Conservation (phyloP, 2,113 vertebrate species). For the Calyptomena viridis region DNA sequence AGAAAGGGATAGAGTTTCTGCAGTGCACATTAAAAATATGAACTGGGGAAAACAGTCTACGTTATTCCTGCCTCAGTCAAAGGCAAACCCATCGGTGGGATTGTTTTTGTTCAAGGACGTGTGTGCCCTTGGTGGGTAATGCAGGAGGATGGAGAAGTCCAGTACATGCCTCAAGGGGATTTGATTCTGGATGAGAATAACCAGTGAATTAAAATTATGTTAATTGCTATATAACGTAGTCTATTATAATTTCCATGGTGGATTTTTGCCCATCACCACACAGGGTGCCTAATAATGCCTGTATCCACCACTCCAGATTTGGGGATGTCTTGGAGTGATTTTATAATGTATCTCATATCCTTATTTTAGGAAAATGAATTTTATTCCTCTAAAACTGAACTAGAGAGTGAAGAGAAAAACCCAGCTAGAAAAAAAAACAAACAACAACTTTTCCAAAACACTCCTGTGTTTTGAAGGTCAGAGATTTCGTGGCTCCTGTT, state of each 20-base stretch:
- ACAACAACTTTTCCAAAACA: too few species aligned
- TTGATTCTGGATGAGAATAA: background rate
- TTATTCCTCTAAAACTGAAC: too few species aligned
- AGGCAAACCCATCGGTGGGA: background rate
- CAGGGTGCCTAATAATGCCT: background rate
- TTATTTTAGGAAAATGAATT: too few species aligned
- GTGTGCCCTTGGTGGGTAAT: background rate
- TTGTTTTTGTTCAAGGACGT: background rate
- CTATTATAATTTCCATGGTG: background rate
- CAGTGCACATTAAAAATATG: background rate
- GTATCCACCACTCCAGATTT: background rate
- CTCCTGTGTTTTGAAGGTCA: too few species aligned
- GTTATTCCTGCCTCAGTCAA: background rate
- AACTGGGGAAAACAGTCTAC: background rate
- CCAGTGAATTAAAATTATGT: background rate
- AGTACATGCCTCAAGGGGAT: rapidly evolving
- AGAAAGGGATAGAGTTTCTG: background rate
- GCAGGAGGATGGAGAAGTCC: background rate
- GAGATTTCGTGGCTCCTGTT: too few species aligned
- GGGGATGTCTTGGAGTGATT: too few species aligned
- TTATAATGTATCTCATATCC: too few species aligned
- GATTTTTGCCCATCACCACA: background rate
- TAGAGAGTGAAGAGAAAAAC: too few species aligned
- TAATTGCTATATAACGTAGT: background rate
- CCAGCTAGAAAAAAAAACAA: too few species aligned